These are phyloP conservation scores for Metopolophium dirhodum DNA, from an alignment of 1,140 invertebrate genomes.

Conservation along the genomic window DNA sequence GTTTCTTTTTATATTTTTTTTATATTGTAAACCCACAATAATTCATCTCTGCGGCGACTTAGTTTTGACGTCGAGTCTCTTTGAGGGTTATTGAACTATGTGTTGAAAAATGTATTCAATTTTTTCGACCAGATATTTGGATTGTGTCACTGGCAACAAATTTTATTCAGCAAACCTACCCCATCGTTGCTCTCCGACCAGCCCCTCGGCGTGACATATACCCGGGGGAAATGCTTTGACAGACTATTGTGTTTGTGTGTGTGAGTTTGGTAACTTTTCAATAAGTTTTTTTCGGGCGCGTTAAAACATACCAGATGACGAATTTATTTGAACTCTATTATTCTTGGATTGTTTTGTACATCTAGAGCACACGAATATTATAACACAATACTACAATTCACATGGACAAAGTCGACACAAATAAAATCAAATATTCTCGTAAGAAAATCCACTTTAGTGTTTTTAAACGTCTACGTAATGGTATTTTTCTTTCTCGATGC, in stretches of 20 bases:
- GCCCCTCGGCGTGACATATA: conserved; percentile 6
- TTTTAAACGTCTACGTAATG: background rate
- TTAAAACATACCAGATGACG: background rate
- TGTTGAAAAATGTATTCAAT: conserved; percentile 54
- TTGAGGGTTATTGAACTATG: conserved; percentile 51
- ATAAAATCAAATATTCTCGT: background rate
- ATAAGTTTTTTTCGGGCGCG: background rate
- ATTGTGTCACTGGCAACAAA: conserved; percentile 46
- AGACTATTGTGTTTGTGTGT: conserved; percentile 21
- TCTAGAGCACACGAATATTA: background rate
- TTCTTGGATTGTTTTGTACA: background rate
- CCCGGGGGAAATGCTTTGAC: conserved; percentile 17
- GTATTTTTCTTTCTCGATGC: background rate
- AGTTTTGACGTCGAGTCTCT: conserved; percentile 49
- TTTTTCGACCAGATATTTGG: conserved; percentile 48
- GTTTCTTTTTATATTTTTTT: conserved; percentile 41
- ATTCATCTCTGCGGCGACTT: conserved; percentile 46
- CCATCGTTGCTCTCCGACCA: background rate
- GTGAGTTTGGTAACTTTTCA: conserved; percentile 8
- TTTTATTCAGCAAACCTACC: conserved; percentile 19
- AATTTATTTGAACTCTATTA: background rate
- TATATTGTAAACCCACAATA: conserved; percentile 10
- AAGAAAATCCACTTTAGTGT: background rate
- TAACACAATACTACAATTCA: background rate
- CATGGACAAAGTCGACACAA: background rate